Conservation (phyloP, 2,113 vertebrate genomes). For the Holacanthus passer region DNA sequence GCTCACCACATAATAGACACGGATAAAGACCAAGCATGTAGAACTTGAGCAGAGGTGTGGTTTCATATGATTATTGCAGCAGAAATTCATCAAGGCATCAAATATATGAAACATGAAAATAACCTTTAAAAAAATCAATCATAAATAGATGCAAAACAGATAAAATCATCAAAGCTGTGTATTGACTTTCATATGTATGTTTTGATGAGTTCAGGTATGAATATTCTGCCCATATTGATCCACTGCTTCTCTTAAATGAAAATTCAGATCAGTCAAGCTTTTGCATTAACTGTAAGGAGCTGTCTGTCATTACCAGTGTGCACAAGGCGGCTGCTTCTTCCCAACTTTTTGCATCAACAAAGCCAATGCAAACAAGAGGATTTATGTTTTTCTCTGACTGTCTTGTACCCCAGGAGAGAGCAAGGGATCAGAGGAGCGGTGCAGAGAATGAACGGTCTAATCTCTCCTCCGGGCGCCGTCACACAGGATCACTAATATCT, state of each 20-base stretch:
- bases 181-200: neutral
- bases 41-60: slow-evolving; percentile 26
- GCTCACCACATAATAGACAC: slow-evolving; percentile 54
- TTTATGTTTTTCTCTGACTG: slow-evolving; percentile 66
- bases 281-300: neutral
- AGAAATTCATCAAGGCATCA: slow-evolving; percentile 38
- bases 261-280: neutral
- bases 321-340: slow-evolving; percentile 32
- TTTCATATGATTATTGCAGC: slow-evolving; percentile 31
- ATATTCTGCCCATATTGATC: neutral
- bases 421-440: slow-evolving; percentile 31
- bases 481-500: slow-evolving; percentile 49
- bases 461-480: slow-evolving; percentile 72
- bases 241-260: neutral
- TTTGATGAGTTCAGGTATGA: neutral
- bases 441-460: slow-evolving; percentile 59
- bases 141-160: slow-evolving; percentile 15
- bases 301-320: slow-evolving; percentile 1
- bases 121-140: neutral
- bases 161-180: neutral
- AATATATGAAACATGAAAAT: slow-evolving; percentile 23
- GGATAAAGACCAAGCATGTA: slow-evolving; percentile 35
- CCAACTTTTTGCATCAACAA: slow-evolving; percentile 42
- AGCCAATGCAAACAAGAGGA: slow-evolving; percentile 63
- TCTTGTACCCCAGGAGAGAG: slow-evolving; percentile 62